Base-by-base conservation (phyloP, 2,888 invertebrate genomes). In the Buathra laborator region DNA sequence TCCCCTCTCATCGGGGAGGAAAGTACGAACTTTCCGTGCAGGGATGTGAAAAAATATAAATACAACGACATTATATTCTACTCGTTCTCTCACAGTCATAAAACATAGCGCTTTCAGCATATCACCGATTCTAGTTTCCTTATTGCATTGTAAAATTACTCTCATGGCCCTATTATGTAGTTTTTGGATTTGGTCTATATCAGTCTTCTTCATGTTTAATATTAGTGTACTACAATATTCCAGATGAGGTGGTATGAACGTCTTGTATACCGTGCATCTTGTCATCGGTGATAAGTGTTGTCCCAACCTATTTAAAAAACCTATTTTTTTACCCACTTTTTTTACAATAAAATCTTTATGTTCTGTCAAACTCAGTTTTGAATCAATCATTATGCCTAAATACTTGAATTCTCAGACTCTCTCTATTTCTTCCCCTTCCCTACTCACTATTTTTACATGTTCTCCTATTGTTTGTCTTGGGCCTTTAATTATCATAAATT, bases 211-310 rank as follows among this genome's bases (percentile, higher is more conserved):
- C 67, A 32, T 76, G 53, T 72, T 76, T 62, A 64, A 62, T 37
- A 9, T 46, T n/a, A 84, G 44, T 24, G 83, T 81, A 24, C 71
- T 74, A 62, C 81, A 85, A 80, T 85, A 85, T 64, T 85, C 80
- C n/a, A 85, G 79, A 66, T 83, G 83, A n/a, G 83, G 86, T 16
- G 67, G 84, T 32, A 86, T 84, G 14, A 86, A 75, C 70, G 84
- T 44, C 46, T 80, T 79, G 68, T 83, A 83, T 19, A 81, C 68
- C 10, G 56, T 82, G 44, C 32, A 56, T 56, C 78, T 72, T 14
- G 84, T 70, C 51, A 81, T 62, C 7, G 51, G 43, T 37, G 80
- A 76, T 29, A 86, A 24, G 37, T 53, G 14, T 29, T 80, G 32
- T 12, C 74, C 71, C 43, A 86, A 75, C 51, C 86, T 16, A 53